phyloP scores from a whole-genome alignment of 2,888 invertebrate genomes.

The Drosophila falleni region DNA sequence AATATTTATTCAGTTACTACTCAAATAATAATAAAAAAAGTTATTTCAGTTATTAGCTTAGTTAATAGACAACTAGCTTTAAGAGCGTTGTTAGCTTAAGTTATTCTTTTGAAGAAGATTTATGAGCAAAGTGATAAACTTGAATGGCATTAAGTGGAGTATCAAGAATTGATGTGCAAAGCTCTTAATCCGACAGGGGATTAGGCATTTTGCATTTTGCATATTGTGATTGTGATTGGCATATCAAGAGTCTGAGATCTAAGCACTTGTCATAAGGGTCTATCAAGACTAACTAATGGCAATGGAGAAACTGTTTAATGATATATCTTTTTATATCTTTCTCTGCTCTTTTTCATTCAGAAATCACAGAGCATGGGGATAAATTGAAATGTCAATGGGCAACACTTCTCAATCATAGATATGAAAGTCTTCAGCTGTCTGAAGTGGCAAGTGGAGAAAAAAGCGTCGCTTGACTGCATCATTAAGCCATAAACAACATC shows the following conservation, averaged over 20 bases:
- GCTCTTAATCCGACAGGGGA: conserved; percentile 62
- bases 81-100: conserved; percentile 11
- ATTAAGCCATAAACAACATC: conserved; percentile 78
- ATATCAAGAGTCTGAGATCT: conserved; percentile 59
- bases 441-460: conserved; percentile 35
- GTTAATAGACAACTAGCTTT: conserved; percentile 1
- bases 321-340: background rate
- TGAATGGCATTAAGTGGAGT: conserved; percentile 57
- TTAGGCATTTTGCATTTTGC: conserved; percentile 64
- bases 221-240: conserved; percentile 61
- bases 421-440: conserved; percentile 33
- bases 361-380: conserved; percentile 25
- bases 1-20: background rate
- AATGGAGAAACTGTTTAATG: conserved; percentile 16
- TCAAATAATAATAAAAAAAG: background rate
- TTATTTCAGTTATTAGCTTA: conserved; percentile 4
- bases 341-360: conserved; percentile 15
- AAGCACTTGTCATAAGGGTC: conserved; percentile 36
- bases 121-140: conserved; percentile 33
- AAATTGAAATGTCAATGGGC: conserved; percentile 60
- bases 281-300: conserved; percentile 40
- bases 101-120: conserved; percentile 25
- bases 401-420: conserved; percentile 76
- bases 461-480: conserved; percentile 70
- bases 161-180: conserved; percentile 41